Percentiles rank a stretch among this genome's conserved stretches.
Evolutionary conservation across 1,140 invertebrate species (phyloP).

Genomic region (Neuroterus valhalla): DNA sequence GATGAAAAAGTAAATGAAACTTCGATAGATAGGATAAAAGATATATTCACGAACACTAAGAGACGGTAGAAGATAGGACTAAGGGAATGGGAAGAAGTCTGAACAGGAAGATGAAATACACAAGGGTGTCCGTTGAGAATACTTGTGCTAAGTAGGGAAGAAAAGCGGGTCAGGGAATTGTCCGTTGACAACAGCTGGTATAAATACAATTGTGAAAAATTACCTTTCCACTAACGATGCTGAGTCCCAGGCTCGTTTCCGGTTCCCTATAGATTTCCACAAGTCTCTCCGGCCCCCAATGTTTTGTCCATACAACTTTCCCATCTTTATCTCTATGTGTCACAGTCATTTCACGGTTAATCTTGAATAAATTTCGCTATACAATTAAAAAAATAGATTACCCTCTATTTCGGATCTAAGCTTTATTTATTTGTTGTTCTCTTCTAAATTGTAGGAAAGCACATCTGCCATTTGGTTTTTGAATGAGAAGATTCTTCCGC

Average conservation of each 20-base stretch:
- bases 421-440: neutral
- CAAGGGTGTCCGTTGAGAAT: no score
- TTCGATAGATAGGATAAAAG: no score
- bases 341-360: conserved; percentile 70
- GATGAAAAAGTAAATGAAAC: no score
- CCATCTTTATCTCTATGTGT: conserved; percentile 70
- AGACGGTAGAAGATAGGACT: no score
- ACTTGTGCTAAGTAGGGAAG: no score
- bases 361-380: neutral
- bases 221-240: conserved; percentile 97
- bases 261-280: conserved; percentile 85
- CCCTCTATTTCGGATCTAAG: neutral
- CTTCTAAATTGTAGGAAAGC: conserved; percentile 5
- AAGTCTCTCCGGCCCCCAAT: conserved; percentile 90
- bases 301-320: conserved; percentile 80
- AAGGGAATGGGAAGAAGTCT: no score
- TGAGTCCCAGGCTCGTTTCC: conserved; percentile 90
- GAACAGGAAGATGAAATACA: no score
- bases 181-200: no score
- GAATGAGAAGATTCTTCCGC: neutral
- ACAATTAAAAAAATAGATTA: neutral
- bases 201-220: conserved; percentile 29
- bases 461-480: conserved; percentile 12
- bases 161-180: no score
- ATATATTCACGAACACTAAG: no score